Evolutionary conservation across 1,140 invertebrate species (phyloP), one percentile per base, ranked within the genome.

Genomic region (Ceratina calcarata): DNA sequence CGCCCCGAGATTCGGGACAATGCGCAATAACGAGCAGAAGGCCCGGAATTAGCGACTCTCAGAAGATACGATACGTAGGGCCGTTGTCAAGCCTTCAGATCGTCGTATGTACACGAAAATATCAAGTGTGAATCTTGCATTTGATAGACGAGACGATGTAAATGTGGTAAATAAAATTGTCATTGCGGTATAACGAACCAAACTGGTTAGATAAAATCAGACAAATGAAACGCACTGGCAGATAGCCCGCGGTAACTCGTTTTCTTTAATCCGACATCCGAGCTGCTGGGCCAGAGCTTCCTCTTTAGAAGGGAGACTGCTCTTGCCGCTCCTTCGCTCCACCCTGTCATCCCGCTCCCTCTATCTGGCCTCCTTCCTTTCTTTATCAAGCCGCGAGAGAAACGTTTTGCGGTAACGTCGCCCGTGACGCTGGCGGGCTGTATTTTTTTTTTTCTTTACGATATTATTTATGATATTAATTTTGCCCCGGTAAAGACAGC

Each of bases 401-500:
- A 85, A 80, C 85, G 85, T 87, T 87, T 84, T 78, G 85, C 85
- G 84, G 85, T 81, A 83, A 75, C 74, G 68, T 73, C 82, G 64
- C 68, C 58, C 71, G 85, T 78, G 85, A 80, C 74, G 81, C 71
- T 71, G 81, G 77, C 71, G 83, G 83, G 83, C 80, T 89, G 86
- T 90, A 90, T 24, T 16, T 45, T 71, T 32, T n/a, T 53, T 68
- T 55, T 83, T 83, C 83, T 83, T 81, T 83, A 91, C 86, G 89
- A 92, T 91, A 92, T 93, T 93, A 93, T 93, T 93, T 93, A 93
- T 93, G 92, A 91, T 93, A 93, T 93, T 93, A 93, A 93, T 93
- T 93, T 93, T 82, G 84, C 88, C 76, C 78, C 80, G 86, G 88
- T 89, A 87, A 87, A 82, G 84, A 71, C 78, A 83, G 87, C 86